These are phyloP conservation scores for Petrosia ficiformis DNA, from an alignment of 37 sponge, comb jelly and placozoan genomes.

Conservation along the genomic window DNA sequence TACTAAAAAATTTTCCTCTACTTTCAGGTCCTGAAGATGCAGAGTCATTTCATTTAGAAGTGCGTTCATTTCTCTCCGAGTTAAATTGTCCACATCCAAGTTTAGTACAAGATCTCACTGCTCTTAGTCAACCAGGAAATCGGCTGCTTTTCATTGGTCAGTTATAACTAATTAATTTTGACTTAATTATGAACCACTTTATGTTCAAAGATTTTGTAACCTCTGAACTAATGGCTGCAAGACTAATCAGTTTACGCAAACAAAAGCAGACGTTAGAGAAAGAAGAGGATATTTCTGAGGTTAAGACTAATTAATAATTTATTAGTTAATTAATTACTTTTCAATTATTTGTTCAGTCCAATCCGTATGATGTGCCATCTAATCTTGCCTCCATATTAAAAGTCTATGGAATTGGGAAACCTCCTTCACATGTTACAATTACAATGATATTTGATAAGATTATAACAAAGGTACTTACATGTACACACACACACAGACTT, in stretches of 20 bases:
- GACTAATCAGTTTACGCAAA: conserved; percentile 20
- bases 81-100: conserved; percentile 43
- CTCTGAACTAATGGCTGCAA: conserved; percentile 59
- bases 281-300: not conserved
- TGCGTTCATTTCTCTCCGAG: conserved; percentile 65
- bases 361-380: conserved; percentile 17
- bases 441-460: conserved; percentile 54
- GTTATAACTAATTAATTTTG: not conserved
- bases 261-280: not conserved
- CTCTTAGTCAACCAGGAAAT: conserved; percentile 5
- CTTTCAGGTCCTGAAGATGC: conserved; percentile 57
- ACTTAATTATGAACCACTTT: not conserved
- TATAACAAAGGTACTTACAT: conserved; percentile 52
- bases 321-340: conserved; percentile 3
- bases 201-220: conserved; percentile 37
- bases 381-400: conserved; percentile 52
- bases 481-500: too few species aligned
- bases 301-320: not conserved
- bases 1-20: too few species aligned
- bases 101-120: conserved; percentile 15
- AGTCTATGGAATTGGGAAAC: conserved; percentile 31
- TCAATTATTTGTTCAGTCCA: not conserved
- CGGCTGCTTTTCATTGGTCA: conserved; percentile 40
- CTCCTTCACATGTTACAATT: conserved; percentile 60
- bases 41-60: conserved; percentile 69